These are phyloP conservation scores for Diploscapter pachys DNA, from an alignment of 1,140 invertebrate species.

Conservation along the genomic window DNA sequence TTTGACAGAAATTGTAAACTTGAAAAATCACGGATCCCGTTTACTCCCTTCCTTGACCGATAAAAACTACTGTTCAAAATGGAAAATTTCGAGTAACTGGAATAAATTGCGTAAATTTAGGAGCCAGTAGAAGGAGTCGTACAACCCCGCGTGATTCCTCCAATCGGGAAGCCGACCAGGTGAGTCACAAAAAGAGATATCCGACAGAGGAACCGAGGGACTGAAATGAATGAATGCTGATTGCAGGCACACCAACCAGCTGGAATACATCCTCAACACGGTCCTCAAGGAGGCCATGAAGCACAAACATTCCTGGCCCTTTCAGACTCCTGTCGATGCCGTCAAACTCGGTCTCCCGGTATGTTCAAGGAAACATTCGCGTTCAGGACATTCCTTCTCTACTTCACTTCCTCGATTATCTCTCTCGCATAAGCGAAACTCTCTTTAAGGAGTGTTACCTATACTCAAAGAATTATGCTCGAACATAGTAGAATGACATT, in stretches of 20 bases:
- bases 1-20: no score
- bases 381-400: neutral
- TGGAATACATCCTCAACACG: conserved; percentile 87
- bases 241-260: conserved; percentile 78
- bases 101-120: conserved; percentile 27
- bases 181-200: neutral
- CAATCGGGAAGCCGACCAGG: conserved; percentile 72
- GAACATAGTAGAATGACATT: no score
- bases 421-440: no score
- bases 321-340: conserved; percentile 92
- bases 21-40: no score
- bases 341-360: conserved; percentile 88
- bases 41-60: no score
- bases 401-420: no score
- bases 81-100: neutral
- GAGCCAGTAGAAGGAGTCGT: conserved; percentile 59
- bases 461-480: no score
- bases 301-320: conserved; percentile 97
- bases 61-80: no score
- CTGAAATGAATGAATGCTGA: conserved; percentile 30
- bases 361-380: conserved; percentile 1
- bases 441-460: no score
- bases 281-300: conserved; percentile 94
- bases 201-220: no score
- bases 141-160: conserved; percentile 72